Conservation (phyloP, 1,140 invertebrate species). For the Zaprionus inermis region DNA sequence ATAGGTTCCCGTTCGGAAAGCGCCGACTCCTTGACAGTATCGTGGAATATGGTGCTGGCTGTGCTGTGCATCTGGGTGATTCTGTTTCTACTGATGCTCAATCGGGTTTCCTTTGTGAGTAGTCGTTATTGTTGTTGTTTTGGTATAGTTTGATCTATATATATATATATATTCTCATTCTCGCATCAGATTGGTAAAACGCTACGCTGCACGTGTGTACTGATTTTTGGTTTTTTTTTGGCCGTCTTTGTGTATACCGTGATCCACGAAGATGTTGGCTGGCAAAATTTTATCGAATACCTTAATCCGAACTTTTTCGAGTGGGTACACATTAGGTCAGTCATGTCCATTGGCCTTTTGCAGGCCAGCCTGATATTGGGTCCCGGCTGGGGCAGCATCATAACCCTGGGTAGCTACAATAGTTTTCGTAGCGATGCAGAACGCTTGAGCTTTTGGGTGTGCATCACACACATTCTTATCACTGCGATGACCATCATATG, state of each 20-base stretch:
- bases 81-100: constrained; percentile 55
- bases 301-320: constrained; percentile 51
- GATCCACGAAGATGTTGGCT: constrained; percentile 50
- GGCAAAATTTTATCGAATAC: constrained; percentile 45
- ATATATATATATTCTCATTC: not conserved
- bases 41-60: constrained; percentile 62
- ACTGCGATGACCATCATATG: constrained; percentile 65
- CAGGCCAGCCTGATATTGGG: constrained; percentile 68
- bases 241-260: constrained; percentile 62
- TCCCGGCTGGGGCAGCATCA: constrained; percentile 75
- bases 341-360: constrained; percentile 54
- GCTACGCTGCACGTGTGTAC: constrained; percentile 63
- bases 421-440: constrained; percentile 73
- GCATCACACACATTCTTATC: constrained; percentile 60
- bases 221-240: constrained; percentile 71
- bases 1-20: constrained; percentile 58
- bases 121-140: no score
- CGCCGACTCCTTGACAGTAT: constrained; percentile 45
- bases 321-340: constrained; percentile 32
- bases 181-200: constrained; percentile 68
- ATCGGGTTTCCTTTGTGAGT: constrained; percentile 65
- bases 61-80: constrained; percentile 66
- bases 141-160: not conserved
- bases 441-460: constrained; percentile 66
- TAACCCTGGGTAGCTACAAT: constrained; percentile 76